Conservation (phyloP, 2,113 vertebrate genomes). For the Cyrtonyx montezumae region DNA sequence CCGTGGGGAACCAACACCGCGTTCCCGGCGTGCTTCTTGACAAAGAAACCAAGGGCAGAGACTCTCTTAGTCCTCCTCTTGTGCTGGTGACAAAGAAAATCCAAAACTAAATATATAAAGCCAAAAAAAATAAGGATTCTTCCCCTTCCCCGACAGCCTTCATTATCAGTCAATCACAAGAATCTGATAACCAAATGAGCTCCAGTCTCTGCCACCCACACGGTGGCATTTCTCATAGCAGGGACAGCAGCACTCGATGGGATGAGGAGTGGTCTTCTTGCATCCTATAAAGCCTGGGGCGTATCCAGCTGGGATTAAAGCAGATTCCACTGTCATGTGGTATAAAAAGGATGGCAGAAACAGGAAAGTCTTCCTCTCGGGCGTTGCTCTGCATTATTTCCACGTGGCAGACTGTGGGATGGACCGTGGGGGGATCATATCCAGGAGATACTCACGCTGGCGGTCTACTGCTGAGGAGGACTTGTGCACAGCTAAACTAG, state of each 20-base stretch:
- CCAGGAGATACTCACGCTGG: constrained; percentile 97
- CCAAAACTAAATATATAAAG: constrained; percentile 31
- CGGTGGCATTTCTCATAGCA: not conserved
- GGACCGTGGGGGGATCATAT: constrained; percentile 97
- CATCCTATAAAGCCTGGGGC: constrained; percentile 56
- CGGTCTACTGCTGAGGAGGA: constrained; percentile 89
- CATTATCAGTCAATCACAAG: not conserved
- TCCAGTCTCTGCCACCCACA: not conserved
- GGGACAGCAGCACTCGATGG: constrained; percentile 5
- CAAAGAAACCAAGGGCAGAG: constrained; percentile 34
- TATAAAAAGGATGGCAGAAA: constrained; percentile 56
- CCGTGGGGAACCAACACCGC: not conserved
- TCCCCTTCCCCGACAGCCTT: constrained; percentile 50
- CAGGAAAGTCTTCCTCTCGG: constrained; percentile 51
- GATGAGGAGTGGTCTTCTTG: constrained; percentile 42
- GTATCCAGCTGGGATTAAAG: constrained; percentile 71
- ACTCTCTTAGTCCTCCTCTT: constrained; percentile 58
- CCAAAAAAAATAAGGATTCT: constrained; percentile 12
- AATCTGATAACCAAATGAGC: constrained; percentile 43
- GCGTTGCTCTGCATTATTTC: constrained; percentile 86
- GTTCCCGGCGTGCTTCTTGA: not conserved
- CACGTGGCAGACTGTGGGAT: constrained; percentile 96
- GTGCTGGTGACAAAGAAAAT: constrained; percentile 73
- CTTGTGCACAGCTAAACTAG: constrained; percentile 91
- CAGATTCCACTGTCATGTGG: constrained; percentile 58